These are phyloP conservation scores for Procambarus virginalis DNA, from an alignment of 1,140 invertebrate species.

Conservation along the genomic window DNA sequence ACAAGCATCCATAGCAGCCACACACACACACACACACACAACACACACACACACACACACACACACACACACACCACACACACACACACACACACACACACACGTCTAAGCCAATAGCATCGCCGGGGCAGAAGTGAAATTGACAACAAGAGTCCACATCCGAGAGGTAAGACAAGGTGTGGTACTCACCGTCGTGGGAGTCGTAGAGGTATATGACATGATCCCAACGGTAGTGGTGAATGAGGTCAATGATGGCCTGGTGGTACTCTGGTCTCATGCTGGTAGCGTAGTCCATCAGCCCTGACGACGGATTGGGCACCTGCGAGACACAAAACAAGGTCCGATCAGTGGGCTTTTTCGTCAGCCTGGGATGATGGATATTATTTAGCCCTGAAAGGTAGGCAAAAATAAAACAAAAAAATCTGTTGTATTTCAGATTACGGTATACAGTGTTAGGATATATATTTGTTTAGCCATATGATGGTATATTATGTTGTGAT, in stretches of 20 bases:
- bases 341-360: not conserved
- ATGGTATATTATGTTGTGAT: too few species aligned
- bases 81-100: conserved; percentile 28
- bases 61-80: not conserved
- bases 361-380: not conserved
- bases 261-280: conserved; percentile 97
- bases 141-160: not conserved
- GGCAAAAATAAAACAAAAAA: too few species aligned
- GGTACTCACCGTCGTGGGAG: conserved; percentile 59
- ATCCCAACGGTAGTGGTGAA: conserved; percentile 92
- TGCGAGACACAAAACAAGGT: not conserved
- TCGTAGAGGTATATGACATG: conserved; percentile 93
- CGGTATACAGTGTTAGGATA: too few species aligned
- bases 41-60: too few species aligned
- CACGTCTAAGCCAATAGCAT: not conserved
- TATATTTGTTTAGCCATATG: too few species aligned
- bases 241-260: conserved; percentile 93
- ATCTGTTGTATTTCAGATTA: too few species aligned
- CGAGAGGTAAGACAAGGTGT: not conserved
- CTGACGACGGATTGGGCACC: conserved; percentile 84
- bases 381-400: not conserved
- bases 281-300: conserved; percentile 89
- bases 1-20: too few species aligned
- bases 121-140: too few species aligned
- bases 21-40: too few species aligned